Evolutionary conservation across 1,140 invertebrate species (phyloP).

Genomic region (Nomia melanderi): DNA sequence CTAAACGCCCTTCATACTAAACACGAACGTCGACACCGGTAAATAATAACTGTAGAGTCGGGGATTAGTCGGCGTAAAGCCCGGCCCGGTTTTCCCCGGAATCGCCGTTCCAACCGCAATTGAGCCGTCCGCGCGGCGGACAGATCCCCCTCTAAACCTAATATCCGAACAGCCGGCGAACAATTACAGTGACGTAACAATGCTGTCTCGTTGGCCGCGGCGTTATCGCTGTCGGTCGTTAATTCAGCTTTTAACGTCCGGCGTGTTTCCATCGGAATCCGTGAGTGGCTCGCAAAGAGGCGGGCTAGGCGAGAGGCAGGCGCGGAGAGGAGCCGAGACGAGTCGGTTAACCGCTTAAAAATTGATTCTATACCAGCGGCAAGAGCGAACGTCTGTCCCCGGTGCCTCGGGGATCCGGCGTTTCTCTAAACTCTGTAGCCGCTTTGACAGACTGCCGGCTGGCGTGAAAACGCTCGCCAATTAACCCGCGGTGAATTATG

Average conservation of each 20-base stretch:
- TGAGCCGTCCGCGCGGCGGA: neutral
- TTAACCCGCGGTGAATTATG: slow-evolving; percentile 80
- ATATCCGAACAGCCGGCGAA: neutral
- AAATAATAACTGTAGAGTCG: neutral
- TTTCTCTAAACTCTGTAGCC: slow-evolving; percentile 63
- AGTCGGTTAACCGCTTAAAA: slow-evolving; percentile 44
- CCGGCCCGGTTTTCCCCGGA: neutral
- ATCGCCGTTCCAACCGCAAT: slow-evolving; percentile 4
- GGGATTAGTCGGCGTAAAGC: neutral
- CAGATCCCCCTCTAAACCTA: slow-evolving; percentile 1
- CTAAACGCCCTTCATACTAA: neutral
- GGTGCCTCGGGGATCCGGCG: neutral
- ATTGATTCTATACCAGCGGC: slow-evolving; percentile 35
- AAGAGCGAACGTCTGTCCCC: slow-evolving; percentile 1
- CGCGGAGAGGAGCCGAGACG: neutral
- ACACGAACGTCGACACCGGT: neutral
- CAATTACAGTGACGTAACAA: slow-evolving; percentile 32
- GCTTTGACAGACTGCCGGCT: slow-evolving; percentile 77
- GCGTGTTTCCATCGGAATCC: slow-evolving; percentile 18
- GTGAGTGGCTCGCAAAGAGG: neutral
- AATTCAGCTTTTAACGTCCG: slow-evolving; percentile 26
- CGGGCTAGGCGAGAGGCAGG: neutral
- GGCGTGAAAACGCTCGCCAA: slow-evolving; percentile 80
- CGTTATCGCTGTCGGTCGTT: slow-evolving; percentile 33
- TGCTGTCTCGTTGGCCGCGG: neutral